Conservation (phyloP, 2,888 invertebrate species). For the Tanytarsus gracilentus region DNA sequence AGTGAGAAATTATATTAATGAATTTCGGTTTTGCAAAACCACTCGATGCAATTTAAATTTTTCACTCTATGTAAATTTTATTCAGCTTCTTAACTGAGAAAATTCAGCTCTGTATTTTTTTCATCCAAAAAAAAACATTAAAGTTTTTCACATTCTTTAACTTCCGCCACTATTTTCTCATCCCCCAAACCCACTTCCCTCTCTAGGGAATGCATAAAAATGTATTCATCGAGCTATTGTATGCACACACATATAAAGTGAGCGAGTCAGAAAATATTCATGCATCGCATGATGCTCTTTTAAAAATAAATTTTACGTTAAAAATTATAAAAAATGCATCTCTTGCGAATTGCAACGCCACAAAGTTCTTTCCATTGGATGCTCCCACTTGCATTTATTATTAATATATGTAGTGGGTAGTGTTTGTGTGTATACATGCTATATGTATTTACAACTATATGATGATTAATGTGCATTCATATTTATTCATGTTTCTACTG, state of each 20-base stretch:
- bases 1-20: too few relatives aligned
- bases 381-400: constrained; percentile 16
- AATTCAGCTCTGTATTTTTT: too few relatives aligned
- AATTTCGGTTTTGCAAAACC: too few relatives aligned
- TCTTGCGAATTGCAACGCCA: constrained; percentile 23
- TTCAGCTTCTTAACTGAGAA: too few relatives aligned
- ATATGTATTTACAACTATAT: constrained; percentile 25
- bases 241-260: too few relatives aligned
- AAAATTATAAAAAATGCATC: constrained; percentile 29
- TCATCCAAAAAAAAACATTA: too few relatives aligned
- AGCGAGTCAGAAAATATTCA: neutral
- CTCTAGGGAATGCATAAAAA: neutral
- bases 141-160: too few relatives aligned
- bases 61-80: too few relatives aligned
- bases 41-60: too few relatives aligned
- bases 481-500: constrained; percentile 27
- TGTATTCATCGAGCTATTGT: constrained; percentile 13
- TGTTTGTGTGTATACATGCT: too few relatives aligned
- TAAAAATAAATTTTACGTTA: constrained; percentile 8
- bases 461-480: constrained; percentile 28
- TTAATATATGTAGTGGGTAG: constrained; percentile 6
- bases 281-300: constrained; percentile 15
- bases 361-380: constrained; percentile 25
- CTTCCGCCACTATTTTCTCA: neutral
- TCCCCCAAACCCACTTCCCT: too few relatives aligned